phyloP scores from a whole-genome alignment of 2,113 vertebrate species.

The Amphiprion percula region DNA sequence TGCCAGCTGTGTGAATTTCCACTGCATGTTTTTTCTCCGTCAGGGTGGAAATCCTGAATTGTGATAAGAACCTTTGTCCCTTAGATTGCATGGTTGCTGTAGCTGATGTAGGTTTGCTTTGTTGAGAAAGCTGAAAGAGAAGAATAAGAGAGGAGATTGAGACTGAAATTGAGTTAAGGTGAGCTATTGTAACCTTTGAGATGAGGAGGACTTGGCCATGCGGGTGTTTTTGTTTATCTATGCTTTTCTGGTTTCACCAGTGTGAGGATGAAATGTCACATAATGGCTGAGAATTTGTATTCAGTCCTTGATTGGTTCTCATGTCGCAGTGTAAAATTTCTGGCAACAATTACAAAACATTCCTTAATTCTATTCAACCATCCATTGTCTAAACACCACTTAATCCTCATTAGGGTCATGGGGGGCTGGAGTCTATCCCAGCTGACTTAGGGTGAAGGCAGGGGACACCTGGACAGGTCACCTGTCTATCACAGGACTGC shows the following conservation, averaged over 20 bases:
- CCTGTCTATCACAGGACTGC: no score
- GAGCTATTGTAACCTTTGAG: background rate
- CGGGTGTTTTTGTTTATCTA: background rate
- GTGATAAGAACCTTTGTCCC: constrained; percentile 44
- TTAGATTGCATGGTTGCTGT: constrained; percentile 99
- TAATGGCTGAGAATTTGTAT: background rate
- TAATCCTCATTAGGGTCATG: no score
- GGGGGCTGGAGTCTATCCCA: no score
- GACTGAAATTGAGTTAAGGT: constrained; percentile 17
- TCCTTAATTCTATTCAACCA: background rate
- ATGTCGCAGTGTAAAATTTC: constrained; percentile 1
- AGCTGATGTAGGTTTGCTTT: constrained; percentile 99
- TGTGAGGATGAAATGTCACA: constrained; percentile 19
- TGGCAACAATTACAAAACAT: background rate
- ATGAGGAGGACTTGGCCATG: background rate
- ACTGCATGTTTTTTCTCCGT: constrained; percentile 37
- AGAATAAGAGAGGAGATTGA: constrained; percentile 63
- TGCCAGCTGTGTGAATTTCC: constrained; percentile 48
- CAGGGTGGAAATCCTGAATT: constrained; percentile 58
- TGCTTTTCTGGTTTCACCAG: constrained; percentile 1
- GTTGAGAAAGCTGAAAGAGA: constrained; percentile 89
- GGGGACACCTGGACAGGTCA: no score
- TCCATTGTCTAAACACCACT: no score
- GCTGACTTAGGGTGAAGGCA: no score
- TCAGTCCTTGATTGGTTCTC: background rate